Percentiles rank a stretch among this genome's conserved stretches.
phyloP scores from a whole-genome alignment of 2,797 vertebrate genomes.

The Propithecus deckenii region DNA sequence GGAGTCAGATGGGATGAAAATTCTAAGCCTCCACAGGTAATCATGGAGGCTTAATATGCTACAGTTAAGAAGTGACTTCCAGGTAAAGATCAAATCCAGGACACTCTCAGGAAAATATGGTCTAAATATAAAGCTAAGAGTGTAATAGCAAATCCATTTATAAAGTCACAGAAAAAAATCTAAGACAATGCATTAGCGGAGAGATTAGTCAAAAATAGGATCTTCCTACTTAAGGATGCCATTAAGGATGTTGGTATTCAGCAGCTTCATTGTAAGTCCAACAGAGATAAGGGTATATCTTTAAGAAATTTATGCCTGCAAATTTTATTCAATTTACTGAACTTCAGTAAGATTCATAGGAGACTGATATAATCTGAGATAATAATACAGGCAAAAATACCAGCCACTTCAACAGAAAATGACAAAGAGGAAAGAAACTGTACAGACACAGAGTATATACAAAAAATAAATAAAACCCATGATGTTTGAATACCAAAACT shows the following conservation, averaged over 20 bases:
- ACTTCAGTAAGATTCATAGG: neutral
- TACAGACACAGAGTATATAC: neutral
- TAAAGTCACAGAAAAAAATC: neutral
- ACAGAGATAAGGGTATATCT: neutral
- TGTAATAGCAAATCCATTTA: neutral
- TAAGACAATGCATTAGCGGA: neutral
- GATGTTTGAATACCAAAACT: neutral
- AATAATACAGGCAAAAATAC: neutral
- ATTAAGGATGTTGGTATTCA: neutral
- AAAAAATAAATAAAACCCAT: neutral
- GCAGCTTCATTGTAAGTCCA: neutral
- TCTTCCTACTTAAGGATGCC: neutral
- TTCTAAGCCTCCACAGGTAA: neutral
- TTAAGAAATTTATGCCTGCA: neutral
- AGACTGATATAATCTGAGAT: neutral
- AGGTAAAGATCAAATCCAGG: neutral
- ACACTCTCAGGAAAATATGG: neutral
- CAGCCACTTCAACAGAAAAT: neutral
- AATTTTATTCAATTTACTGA: neutral
- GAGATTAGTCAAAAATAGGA: neutral
- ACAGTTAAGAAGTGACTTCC: neutral
- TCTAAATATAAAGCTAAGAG: neutral
- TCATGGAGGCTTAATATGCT: neutral
- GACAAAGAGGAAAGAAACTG: neutral
- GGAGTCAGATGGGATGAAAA: neutral